Evolutionary conservation across 2,888 invertebrate genomes (phyloP), one percentile per base, ranked within the genome.

Genomic region (Iselma pallidipennis): DNA sequence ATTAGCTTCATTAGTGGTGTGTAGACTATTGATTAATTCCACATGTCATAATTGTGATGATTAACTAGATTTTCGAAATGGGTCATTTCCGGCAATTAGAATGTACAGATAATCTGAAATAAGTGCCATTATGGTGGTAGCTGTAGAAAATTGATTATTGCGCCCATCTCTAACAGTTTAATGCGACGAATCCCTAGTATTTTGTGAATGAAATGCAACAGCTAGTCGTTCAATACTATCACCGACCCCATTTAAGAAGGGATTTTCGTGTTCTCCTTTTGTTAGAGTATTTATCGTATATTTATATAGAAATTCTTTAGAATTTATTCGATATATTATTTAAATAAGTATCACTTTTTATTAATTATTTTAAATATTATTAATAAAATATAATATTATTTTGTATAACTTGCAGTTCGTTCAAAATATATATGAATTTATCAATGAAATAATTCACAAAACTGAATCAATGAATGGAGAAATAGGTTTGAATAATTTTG

Each of bases 191-290:
- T 45, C 67, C 64, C 66, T 64, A 59, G 70, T 72, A 73, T 70
- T 74, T 75, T 74, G 74, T 75, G 75, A 75, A 75, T 75, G 75
- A 73, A 75, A 75, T 74, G 75, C 75, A 75, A 75, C 75, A 75
- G 75, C 75, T 75, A 73, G 74, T 72, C 75, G 74, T 70, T 74
- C 74, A 71, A 71, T 72, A 71, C 71, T 66, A 68, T 64, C 70
- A 65, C 21, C 67, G 67, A 65, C 58, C 66, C 63, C 56, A 57
- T 66, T 68, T 67, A 63, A 19, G 12, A 12, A 45, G 51, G 67
- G 65, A 63, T 63, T 63, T 63, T 10, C 45, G 23, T 45, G n/a
- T 21, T 45, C n/a, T 12, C 19, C 9, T 19, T 19, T 2, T 28
- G 6, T 28, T 4, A 28, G 4, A 4, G 23, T 23, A 45, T 23